Evolutionary conservation across 2,113 vertebrate species (phyloP).

Genomic region (Brevimyrus niger): DNA sequence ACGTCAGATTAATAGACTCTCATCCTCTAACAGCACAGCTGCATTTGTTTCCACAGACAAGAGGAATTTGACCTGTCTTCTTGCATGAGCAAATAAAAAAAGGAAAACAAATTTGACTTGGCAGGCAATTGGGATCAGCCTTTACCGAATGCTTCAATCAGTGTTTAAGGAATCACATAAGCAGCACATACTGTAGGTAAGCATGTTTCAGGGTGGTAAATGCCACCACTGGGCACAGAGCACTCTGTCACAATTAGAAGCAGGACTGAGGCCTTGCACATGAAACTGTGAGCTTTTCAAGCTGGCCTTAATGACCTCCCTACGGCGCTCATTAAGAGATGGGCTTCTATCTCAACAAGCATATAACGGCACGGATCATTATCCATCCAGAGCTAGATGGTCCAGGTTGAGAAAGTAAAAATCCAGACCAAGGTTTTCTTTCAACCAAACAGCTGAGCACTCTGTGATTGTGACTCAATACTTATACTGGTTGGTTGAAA

Average conservation of each 20-base stretch:
- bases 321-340: neutral
- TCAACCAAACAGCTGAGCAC: neutral
- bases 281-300: neutral
- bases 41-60: neutral
- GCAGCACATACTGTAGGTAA: too few relatives aligned
- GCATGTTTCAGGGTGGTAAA: neutral
- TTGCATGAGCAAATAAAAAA: neutral
- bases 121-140: neutral
- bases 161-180: neutral
- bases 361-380: neutral
- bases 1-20: too few relatives aligned
- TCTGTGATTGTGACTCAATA: neutral
- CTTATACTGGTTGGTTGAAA: neutral
- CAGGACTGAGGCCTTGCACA: neutral
- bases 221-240: neutral
- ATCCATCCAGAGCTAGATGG: neutral
- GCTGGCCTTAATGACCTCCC: neutral
- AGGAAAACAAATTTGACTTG: constrained; percentile 4
- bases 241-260: neutral
- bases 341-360: neutral
- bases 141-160: neutral
- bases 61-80: neutral
- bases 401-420: neutral
- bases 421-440: neutral
- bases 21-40: neutral